These are phyloP conservation scores for Podiceps cristatus DNA, from an alignment of 2,113 vertebrate species.

Conservation along the genomic window DNA sequence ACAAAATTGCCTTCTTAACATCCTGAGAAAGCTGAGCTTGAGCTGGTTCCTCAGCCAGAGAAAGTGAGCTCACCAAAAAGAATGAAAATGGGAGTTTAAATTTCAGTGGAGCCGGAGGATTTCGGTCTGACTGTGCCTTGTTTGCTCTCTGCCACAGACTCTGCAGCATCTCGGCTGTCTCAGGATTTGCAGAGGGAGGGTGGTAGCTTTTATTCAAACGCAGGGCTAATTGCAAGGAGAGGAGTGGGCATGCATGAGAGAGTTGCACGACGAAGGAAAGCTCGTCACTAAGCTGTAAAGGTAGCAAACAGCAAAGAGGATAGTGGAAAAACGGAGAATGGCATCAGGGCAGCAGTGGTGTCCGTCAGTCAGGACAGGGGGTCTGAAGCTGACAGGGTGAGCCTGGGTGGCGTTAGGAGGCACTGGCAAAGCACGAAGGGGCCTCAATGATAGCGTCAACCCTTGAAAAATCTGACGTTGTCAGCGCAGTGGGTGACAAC, in stretches of 20 bases:
- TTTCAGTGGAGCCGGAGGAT: background rate
- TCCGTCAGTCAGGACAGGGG: background rate
- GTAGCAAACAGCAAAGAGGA: background rate
- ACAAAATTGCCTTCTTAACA: background rate
- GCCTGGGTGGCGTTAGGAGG: background rate
- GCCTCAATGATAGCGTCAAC: background rate
- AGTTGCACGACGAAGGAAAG: background rate
- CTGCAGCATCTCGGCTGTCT: background rate
- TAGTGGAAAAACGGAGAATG: background rate
- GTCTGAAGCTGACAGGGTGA: fast-evolving
- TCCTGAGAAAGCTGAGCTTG: background rate
- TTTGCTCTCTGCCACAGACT: background rate
- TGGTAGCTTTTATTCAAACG: background rate
- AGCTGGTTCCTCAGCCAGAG: background rate
- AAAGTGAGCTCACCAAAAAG: background rate
- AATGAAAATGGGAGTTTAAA: background rate
- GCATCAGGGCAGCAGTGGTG: background rate
- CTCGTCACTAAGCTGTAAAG: background rate
- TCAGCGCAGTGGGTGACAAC: background rate
- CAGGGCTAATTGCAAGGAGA: background rate
- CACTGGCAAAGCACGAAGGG: background rate
- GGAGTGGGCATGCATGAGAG: background rate
- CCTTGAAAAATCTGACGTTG: background rate
- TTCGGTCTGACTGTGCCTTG: background rate
- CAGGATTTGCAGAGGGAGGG: background rate